Conservation (phyloP, 2,888 invertebrate genomes). For the Rhogogaster chlorosoma region DNA sequence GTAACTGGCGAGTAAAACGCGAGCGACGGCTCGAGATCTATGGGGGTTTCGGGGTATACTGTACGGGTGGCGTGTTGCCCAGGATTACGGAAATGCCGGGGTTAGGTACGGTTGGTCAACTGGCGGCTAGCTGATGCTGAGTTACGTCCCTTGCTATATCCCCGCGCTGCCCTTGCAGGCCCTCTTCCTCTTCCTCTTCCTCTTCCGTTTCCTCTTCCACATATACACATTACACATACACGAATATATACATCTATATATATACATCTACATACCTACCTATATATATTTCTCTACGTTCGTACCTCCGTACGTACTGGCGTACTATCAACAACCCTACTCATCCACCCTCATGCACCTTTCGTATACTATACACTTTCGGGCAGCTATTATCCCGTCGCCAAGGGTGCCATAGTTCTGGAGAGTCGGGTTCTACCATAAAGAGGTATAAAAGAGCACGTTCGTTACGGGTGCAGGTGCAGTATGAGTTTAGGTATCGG, state of each 20-base stretch:
- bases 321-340: conserved; percentile 4
- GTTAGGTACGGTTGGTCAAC: conserved; percentile 61
- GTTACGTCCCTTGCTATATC: conserved; percentile 75
- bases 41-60: conserved; percentile 49
- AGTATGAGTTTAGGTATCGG: background rate
- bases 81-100: conserved; percentile 73
- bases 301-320: background rate
- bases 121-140: conserved; percentile 73
- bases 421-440: background rate
- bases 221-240: background rate
- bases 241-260: conserved; percentile 2
- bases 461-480: conserved; percentile 4
- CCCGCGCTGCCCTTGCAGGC: conserved; percentile 55
- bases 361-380: background rate
- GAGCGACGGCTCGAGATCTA: conserved; percentile 58
- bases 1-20: conserved; percentile 73
- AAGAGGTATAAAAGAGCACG: background rate
- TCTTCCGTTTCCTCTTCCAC: background rate
- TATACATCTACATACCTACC: background rate
- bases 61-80: conserved; percentile 65
- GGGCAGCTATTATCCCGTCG: background rate
- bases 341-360: background rate
- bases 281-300: background rate
- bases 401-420: background rate
- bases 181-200: conserved; percentile 23